Base-by-base conservation (phyloP, 2,113 vertebrate genomes). In the Rhagologus leucostigma region DNA sequence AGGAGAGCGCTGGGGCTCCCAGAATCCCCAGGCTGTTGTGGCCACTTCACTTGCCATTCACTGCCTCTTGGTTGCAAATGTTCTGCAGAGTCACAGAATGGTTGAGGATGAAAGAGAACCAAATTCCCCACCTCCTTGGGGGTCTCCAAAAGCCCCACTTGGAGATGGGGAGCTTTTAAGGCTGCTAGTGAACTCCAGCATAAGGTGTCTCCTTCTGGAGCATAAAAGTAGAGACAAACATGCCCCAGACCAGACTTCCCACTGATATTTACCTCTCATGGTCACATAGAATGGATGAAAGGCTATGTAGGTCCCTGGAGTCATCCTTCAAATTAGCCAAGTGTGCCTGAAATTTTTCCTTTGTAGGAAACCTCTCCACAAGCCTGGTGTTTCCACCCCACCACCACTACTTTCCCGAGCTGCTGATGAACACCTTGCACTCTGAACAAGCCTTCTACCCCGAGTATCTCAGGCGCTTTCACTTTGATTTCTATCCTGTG, bases 251-350 rank as follows among this genome's bases (percentile, higher is more conserved):
- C 39, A 83, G 37, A 68, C 9, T 9, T 79, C n/a, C 20, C 30
- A 9, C 42, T 33, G 30, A 4, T 29, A 24, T 13, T 85, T 73
- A 42, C 57, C 32, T 76, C 41, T 69, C 37, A 24, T 0, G 0
- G 20, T 74, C 35, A 63, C 35, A 33, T 13, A 49, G 35, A 35
- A 59, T 13, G 33, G 55, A 67, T 1, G 1, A 55, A 90, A 76
- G 16, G 11, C 53, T 50, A 2, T 0, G 0, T 49, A 52, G 50
- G 26, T 75, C 60, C 47, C 30, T 50, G 35, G 0, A 0, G 41
- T 56, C 60, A 85, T 78, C 64, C 59, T 80, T 80, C 64, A 92
- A 60, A 44, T 50, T 35, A 60, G 29, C 26, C 26, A 8, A 68
- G 13, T 9, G 15, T 53, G 15, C 22, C 52, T n/a, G 56, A 84